Evolutionary conservation across 2,797 vertebrate species (phyloP).

Genomic region (Ptychadena robeensis): DNA sequence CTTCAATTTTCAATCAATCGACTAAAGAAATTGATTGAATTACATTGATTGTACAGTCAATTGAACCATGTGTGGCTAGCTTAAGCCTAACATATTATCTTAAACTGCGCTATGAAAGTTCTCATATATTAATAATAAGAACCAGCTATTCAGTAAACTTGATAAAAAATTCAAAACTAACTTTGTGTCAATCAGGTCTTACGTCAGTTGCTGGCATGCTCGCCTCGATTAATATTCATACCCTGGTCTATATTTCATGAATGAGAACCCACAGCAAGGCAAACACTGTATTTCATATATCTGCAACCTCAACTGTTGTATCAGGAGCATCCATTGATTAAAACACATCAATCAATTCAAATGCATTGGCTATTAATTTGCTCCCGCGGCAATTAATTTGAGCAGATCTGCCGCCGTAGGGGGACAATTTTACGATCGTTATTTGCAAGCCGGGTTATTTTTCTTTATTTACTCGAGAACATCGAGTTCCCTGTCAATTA

Average conservation of each 20-base stretch:
- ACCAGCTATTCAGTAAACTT: conserved; percentile 12
- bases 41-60: no score
- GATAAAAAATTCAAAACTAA: conserved; percentile 12
- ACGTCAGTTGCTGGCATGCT: conserved; percentile 4
- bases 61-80: no score
- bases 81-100: background rate
- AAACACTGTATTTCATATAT: conserved; percentile 1
- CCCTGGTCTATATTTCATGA: conserved; percentile 24
- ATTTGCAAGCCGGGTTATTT: conserved; percentile 45
- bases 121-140: conserved; percentile 18
- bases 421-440: conserved; percentile 23
- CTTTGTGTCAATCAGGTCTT: conserved; percentile 1
- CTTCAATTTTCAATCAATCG: no score
- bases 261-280: conserved; percentile 1
- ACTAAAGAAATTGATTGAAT: no score
- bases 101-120: conserved; percentile 4
- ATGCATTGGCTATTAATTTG: conserved; percentile 39
- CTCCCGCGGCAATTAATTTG: conserved; percentile 21
- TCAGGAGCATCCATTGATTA: conserved; percentile 12
- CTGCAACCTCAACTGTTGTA: background rate
- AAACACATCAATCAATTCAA: conserved; percentile 24
- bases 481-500: conserved; percentile 58
- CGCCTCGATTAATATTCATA: conserved; percentile 24
- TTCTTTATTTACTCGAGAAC: conserved; percentile 57
- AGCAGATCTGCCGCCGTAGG: background rate